These are phyloP conservation scores for Erebia palarica DNA, from an alignment of 2,888 invertebrate genomes.

Conservation along the genomic window DNA sequence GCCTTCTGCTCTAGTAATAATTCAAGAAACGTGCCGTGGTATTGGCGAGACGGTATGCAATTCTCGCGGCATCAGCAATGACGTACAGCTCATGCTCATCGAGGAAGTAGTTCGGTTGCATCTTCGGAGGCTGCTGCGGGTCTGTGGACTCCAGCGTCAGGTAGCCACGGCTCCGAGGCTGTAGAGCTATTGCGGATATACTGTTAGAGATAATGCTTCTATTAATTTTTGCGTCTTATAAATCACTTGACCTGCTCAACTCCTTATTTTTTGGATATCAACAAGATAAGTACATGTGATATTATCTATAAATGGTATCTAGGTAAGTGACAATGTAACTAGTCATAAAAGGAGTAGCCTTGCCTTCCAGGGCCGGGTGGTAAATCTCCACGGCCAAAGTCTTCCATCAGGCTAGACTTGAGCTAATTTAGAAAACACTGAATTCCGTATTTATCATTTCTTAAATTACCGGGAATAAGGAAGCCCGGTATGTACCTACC, in stretches of 20 bases:
- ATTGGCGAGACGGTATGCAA: conserved; percentile 82
- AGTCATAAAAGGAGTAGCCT: too few species aligned
- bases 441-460: not conserved
- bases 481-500: too few species aligned
- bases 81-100: conserved; percentile 85
- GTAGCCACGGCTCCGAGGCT: conserved; percentile 86
- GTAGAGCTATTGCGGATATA: conserved; percentile 84
- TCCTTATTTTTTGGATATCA: too few species aligned
- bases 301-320: too few species aligned
- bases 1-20: not conserved
- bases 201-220: conserved; percentile 46
- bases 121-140: conserved; percentile 86
- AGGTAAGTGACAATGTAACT: too few species aligned
- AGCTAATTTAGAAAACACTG: too few species aligned
- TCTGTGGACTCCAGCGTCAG: conserved; percentile 85
- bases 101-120: conserved; percentile 89
- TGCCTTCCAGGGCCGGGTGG: too few species aligned
- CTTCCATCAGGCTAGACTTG: too few species aligned
- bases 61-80: conserved; percentile 84
- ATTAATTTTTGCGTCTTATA: too few species aligned
- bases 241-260: too few species aligned
- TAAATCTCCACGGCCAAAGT: too few species aligned
- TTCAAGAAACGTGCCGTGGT: conserved; percentile 64
- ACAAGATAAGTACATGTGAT: too few species aligned
- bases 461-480: not conserved